Conservation (phyloP, 2,888 invertebrate species). For the Diachrysia chrysitis region DNA sequence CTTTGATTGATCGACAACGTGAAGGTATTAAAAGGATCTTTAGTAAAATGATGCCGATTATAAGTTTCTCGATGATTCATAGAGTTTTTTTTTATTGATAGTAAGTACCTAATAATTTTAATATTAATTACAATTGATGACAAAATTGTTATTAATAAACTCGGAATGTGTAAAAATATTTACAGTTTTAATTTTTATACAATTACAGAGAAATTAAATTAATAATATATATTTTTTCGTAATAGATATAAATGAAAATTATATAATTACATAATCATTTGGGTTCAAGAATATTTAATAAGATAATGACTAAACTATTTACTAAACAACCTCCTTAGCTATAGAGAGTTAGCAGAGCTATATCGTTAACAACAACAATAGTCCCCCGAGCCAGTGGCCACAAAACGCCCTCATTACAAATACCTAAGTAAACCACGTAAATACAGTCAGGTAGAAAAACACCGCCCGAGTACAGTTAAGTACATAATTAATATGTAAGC, state of each 20-base stretch:
- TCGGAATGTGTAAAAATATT: no score
- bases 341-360: conserved; percentile 5
- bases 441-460: conserved; percentile 69
- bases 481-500: conserved; percentile 88
- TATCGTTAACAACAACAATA: conserved; percentile 23
- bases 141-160: no score
- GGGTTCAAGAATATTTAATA: not conserved
- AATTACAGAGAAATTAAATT: not conserved
- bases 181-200: not conserved
- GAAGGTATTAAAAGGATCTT: not conserved
- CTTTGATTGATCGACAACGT: not conserved
- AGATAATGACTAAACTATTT: conserved; percentile 7
- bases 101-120: no score
- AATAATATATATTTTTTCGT: not conserved
- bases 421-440: conserved; percentile 45
- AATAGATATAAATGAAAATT: no score
- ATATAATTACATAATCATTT: not conserved
- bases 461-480: conserved; percentile 69
- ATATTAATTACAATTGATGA: no score
- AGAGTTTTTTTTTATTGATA: not conserved
- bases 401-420: conserved; percentile 49
- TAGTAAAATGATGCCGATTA: not conserved
- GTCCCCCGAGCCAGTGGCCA: conserved; percentile 32
- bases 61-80: not conserved
- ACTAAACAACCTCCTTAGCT: not conserved